A percentile compares a stretch with the other conserved stretches of the same genome.
These are phyloP conservation scores for Rhodinocichla rosea DNA, from an alignment of 2,113 vertebrate species.

Conservation along the genomic window DNA sequence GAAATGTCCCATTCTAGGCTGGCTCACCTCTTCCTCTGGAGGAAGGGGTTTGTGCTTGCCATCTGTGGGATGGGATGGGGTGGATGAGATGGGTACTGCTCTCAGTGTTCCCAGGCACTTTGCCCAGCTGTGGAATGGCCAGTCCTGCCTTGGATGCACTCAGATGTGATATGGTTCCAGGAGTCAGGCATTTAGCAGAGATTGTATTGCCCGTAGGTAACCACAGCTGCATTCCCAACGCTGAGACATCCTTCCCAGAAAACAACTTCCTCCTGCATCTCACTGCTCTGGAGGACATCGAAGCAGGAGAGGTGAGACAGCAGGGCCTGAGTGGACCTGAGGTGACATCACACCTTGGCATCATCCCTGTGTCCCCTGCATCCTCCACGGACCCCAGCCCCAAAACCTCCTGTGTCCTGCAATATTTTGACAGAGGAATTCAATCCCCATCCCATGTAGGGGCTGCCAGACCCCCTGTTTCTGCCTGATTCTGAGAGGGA, in stretches of 20 bases:
- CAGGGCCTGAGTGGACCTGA: too few species aligned
- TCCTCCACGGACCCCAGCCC: not conserved
- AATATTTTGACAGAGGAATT: not conserved
- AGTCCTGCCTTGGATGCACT: not conserved
- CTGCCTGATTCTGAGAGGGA: not conserved
- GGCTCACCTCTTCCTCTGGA: not conserved
- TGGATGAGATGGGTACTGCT: not conserved
- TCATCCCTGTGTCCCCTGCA: not conserved
- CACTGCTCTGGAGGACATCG: constrained; percentile 86
- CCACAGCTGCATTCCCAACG: constrained; percentile 96
- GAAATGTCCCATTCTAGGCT: not conserved
- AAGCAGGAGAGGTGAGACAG: constrained; percentile 88
- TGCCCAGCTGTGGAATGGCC: not conserved
- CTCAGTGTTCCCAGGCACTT: not conserved
- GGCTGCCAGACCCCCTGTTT: not conserved
- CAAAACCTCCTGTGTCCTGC: fast-evolving
- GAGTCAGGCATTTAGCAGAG: not conserved
- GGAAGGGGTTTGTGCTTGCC: not conserved
- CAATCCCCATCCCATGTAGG: fast-evolving
- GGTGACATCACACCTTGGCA: not conserved
- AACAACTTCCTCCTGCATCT: constrained; percentile 96
- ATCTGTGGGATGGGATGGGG: not conserved
- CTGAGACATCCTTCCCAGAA: constrained; percentile 93
- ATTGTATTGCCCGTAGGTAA: constrained; percentile 76
- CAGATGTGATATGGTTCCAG: fast-evolving